Evolutionary conservation across 2,113 vertebrate species (phyloP), one percentile per base, ranked within the genome.

Genomic region (Pyrgilauda ruficollis): DNA sequence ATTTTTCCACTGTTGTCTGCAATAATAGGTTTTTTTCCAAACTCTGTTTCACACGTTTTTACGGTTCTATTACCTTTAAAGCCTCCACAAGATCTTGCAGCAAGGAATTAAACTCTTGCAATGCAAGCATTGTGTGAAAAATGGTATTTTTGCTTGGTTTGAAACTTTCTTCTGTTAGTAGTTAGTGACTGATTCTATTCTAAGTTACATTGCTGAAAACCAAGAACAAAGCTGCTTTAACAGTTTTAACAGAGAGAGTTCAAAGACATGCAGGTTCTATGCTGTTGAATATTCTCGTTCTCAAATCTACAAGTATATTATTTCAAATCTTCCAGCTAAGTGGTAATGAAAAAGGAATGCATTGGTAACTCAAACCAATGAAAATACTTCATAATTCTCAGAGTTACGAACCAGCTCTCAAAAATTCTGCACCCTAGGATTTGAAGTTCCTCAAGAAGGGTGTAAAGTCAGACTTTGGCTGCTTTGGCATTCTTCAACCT

Each of bases 111-210:
- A 37, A 37, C 35, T 37, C 21, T 46, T 84, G 62, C 50, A 55
- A 55, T 35, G 39, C 2, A 55, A 84, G 11, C 10, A 64, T 44
- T 67, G 2, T 46, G 15, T 63, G 44, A 49, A 89, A 78, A 78
- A 22, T 2, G 0, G 0, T 66, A 4, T 23, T 55, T 78, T 50
- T 33, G 1, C 53, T 70, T 49, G 2, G 9, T 64, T 94, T 59
- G 49, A 68, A 73, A 46, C 20, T 33, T 62, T 35, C 3, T 61
- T 87, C 35, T 62, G 3, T 55, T 77, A 53, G 7, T 62, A 28
- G 6, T 27, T 76, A 47, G 15, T n/a, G 37, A 67, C 17, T 53
- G 44, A 59, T 67, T 87, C 21, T 30, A 28, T 68, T 84, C 22
- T 37, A 43, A 74, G 12, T 52, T 69, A 18, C 4, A 22, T 13